phyloP scores from a whole-genome alignment of 2,888 invertebrate genomes.

The Ornithoptera alexandrae region DNA sequence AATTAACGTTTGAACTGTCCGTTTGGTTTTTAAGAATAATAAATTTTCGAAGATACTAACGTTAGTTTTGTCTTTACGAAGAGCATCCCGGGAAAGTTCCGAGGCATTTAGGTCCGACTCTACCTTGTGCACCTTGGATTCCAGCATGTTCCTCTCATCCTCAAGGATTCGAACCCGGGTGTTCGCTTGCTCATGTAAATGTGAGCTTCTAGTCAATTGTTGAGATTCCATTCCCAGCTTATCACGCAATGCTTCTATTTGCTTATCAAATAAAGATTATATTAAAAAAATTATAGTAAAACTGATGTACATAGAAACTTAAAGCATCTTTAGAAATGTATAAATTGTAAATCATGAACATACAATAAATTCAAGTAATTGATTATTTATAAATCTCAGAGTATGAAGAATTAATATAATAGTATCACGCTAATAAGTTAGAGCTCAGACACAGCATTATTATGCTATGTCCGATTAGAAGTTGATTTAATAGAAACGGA shows the following conservation, averaged over 20 bases:
- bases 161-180: constrained; percentile 84
- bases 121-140: constrained; percentile 87
- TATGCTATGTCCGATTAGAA: too few species aligned
- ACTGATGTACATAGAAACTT: background rate
- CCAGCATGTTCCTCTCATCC: constrained; percentile 86
- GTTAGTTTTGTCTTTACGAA: constrained; percentile 88
- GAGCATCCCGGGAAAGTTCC: constrained; percentile 85
- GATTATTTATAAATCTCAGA: too few species aligned
- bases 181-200: constrained; percentile 83
- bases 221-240: constrained; percentile 86
- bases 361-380: too few species aligned
- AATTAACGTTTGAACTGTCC: too few species aligned
- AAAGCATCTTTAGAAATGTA: too few species aligned
- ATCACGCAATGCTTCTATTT: constrained; percentile 87
- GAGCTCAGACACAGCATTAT: too few species aligned
- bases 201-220: constrained; percentile 84
- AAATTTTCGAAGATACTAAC: constrained; percentile 70
- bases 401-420: too few species aligned
- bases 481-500: too few species aligned
- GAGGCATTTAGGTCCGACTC: constrained; percentile 88
- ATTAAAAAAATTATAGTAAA: background rate
- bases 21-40: background rate
- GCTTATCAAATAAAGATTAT: constrained; percentile 68
- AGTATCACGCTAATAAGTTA: too few species aligned
- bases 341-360: too few species aligned